Evolutionary conservation across 2,888 invertebrate species (phyloP), one percentile per base, ranked within the genome.

Genomic region (Drosophila paranaensis): DNA sequence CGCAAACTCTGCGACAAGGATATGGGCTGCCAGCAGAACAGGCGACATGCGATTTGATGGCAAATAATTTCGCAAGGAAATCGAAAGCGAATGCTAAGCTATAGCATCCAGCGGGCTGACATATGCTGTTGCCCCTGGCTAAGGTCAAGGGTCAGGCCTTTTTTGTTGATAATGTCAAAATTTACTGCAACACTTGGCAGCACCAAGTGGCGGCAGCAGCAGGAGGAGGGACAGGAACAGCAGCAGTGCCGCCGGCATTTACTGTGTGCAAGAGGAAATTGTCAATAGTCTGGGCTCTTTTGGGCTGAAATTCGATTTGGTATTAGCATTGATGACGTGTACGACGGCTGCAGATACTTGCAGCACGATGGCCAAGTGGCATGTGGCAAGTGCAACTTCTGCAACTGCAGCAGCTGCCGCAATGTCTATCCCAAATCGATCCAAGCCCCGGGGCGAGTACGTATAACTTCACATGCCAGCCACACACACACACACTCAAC

Each of bases 1-100:
- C 81, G 84, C 88, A 89, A 85, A 89, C 88, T 87, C 74, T 84
- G 85, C 89, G 84, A 87, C 89, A 89, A 89, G 89, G 79, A 87
- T 77, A 71, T 76, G 53, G 45, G 75, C 58, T 53, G 45, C 33
- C 67, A 37, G 57, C 40, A 25, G 60, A 54, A 50, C 30, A 65
- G 65, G 55, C 70, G 82, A 83, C 82, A 83, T 83, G 82, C 82
- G 81, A 85, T 85, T 88, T 74, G 77, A 79, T 88, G 83, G 89
- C 74, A 81, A 88, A 86, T 84, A 76, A 76, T 86, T 88, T 89
- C 72, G 64, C 74, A 60, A 55, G 70, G 56, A 65, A 65, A 78
- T 77, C 71, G 66, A 65, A 65, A 67, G 33, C 35, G 30, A 58
- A 48, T 58, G 48, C 58, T 39, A 45, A 43, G 57, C 50, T 54